Base-by-base conservation (phyloP, 2,113 vertebrate species). In the Gasterosteus nipponicus region DNA sequence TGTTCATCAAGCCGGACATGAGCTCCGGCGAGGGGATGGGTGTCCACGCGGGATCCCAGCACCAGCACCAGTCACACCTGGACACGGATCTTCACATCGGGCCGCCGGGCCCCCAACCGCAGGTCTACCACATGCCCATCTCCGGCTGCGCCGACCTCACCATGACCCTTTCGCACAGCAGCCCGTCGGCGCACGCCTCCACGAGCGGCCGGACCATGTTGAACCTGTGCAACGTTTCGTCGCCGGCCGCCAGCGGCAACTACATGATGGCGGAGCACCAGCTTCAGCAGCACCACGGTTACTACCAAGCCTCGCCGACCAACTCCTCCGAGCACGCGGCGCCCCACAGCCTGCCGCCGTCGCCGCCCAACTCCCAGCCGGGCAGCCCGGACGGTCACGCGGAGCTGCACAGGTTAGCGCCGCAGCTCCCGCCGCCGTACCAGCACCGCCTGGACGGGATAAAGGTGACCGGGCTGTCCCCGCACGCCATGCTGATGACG, bases 331-430 rank as follows among this genome's bases (percentile, higher is more conserved):
- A 87, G 86, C 91, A 75, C 56, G 81, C 96, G 0, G 93, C 91
- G 63, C 59, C 94, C 3, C 94, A 96, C 78, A 96, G 91, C 66
- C 92, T 98, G 78, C 97, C 97, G 0, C 97, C 96, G 0, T 98
- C 97, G 0, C 97, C 96, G 0, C 97, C 97, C 10, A 97, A 97
- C 93, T 98, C 97, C 0, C 96, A 97, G 89, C 96, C 96, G 0
- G 95, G 95, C 14, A 97, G 96, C 84, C 96, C 97, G 0, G 96
- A 97, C 59, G 95, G 94, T 75, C 95, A 96, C 4, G 92, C 92
- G 0, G 96, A 96, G 78, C 93, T 87, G 78, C 85, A 87, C 31
- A 78, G 67, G 68, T 66, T 91, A 12, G 80, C 87, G 82, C 87
- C 92, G 81, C 94, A 82, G 78, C 93, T 2, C 0, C 95, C 94